Evolutionary conservation across 2,797 vertebrate genomes (phyloP).

Genomic region (Glossophaga mutica): DNA sequence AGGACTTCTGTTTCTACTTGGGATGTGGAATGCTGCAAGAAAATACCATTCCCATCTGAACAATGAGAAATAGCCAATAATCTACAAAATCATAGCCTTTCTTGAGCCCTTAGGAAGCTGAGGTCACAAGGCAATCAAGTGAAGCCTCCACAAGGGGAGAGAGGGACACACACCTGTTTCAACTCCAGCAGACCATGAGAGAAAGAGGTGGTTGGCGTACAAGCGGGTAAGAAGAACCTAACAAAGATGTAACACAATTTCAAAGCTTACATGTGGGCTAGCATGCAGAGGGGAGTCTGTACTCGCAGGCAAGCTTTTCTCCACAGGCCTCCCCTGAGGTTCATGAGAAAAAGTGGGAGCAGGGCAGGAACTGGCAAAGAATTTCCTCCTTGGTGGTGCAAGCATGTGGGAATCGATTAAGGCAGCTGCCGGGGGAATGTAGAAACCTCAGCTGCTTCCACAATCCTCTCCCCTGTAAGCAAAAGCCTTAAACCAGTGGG

Average conservation of each 20-base stretch:
- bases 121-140: background rate
- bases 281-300: background rate
- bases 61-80: background rate
- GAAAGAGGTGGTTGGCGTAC: background rate
- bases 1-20: background rate
- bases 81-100: background rate
- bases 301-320: background rate
- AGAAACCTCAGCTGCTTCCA: background rate
- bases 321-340: background rate
- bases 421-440: background rate
- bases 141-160: background rate
- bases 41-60: background rate
- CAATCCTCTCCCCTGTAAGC: background rate
- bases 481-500: background rate
- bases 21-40: background rate
- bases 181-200: background rate
- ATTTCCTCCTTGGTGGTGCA: background rate
- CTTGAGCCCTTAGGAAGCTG: slow-evolving; percentile 1
- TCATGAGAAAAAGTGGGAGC: background rate
- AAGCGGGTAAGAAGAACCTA: background rate
- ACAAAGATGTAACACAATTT: background rate
- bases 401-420: background rate
- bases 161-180: background rate
- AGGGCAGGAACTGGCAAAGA: background rate
- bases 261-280: background rate